Percentiles rank a stretch among this genome's conserved stretches.
These are phyloP conservation scores for Pogonomyrmex barbatus DNA, from an alignment of 1,140 invertebrate genomes.

Conservation along the genomic window DNA sequence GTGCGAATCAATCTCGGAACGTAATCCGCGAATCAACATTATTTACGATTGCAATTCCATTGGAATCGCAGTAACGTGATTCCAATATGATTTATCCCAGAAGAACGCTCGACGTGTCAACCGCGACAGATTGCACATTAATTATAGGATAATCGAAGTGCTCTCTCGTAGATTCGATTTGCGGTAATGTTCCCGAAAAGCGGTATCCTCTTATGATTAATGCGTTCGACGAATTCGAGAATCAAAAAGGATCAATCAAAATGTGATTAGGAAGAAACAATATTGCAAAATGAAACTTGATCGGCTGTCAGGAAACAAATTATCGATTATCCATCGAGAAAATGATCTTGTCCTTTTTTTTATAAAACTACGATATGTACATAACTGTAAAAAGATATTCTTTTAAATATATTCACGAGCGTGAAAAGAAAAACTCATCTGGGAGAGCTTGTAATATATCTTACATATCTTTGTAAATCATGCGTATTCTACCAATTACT, in stretches of 20 bases:
- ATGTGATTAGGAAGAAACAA: conserved; percentile 30
- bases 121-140: conserved; percentile 23
- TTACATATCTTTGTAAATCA: conserved; percentile 52
- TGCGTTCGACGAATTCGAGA: conserved; percentile 60
- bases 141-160: conserved; percentile 36
- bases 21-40: conserved; percentile 17
- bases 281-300: background rate
- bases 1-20: background rate
- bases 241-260: conserved; percentile 84
- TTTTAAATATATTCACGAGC: conserved; percentile 47
- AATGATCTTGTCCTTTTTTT: conserved; percentile 5
- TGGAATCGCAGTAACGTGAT: background rate
- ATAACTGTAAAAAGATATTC: conserved; percentile 57
- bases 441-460: conserved; percentile 34
- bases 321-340: conserved; percentile 14
- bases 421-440: conserved; percentile 38
- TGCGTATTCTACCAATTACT: conserved; percentile 14
- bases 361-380: conserved; percentile 52
- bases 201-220: conserved; percentile 5
- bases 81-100: background rate
- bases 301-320: background rate
- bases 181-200: conserved; percentile 7
- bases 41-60: conserved; percentile 21
- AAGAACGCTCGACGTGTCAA: conserved; percentile 5
- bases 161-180: conserved; percentile 1